phyloP scores from a whole-genome alignment of 2,888 invertebrate species.

The Lysandra coridon region DNA sequence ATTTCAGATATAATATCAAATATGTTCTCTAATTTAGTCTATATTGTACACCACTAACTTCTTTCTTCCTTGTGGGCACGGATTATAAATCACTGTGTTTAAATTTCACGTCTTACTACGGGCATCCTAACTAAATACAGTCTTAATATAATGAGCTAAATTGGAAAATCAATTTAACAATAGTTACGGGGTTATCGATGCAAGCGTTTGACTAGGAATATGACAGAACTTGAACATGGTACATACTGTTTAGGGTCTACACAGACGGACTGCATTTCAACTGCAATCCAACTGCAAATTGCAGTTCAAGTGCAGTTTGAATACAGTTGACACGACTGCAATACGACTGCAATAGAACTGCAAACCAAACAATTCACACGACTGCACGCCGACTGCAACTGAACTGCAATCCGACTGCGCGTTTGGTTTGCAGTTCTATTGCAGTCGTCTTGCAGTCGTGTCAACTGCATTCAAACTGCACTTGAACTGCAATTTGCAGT shows the following conservation, averaged over 20 bases:
- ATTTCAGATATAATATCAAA: neutral
- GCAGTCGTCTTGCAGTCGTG: no score
- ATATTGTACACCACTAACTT: neutral
- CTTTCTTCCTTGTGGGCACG: neutral
- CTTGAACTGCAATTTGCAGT: no score
- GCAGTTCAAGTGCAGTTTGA: no score
- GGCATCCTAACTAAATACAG: constrained; percentile 1
- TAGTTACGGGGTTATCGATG: neutral
- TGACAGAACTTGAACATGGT: neutral
- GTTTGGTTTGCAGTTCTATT: no score
- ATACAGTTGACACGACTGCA: no score
- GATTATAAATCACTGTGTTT: neutral
- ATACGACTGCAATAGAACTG: no score
- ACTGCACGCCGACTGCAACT: no score
- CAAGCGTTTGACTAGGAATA: neutral
- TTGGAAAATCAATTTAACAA: neutral
- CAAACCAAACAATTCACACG: no score
- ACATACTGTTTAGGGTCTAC: neutral
- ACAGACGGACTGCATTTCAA: no score
- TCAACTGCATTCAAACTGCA: no score
- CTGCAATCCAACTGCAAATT: no score
- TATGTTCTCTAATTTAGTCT: neutral
- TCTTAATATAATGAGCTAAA: constrained; percentile 10
- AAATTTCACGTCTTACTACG: neutral
- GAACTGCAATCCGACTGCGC: no score